These are phyloP conservation scores for Ectobius pallidus DNA, from an alignment of 2,888 invertebrate genomes.

Conservation along the genomic window DNA sequence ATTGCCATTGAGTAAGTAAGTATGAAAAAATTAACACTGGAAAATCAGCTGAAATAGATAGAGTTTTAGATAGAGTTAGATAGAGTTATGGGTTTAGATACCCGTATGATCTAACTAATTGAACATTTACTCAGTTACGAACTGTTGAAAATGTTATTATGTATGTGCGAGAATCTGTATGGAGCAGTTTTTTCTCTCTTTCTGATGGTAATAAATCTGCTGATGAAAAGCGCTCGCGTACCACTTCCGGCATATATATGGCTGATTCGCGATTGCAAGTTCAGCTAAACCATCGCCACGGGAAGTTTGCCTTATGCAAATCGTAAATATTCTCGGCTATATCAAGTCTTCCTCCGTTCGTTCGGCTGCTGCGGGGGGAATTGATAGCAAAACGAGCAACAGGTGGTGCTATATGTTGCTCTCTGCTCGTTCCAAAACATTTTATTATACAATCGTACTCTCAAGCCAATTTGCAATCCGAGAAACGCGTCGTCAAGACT, in stretches of 20 bases:
- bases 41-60: no score
- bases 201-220: neutral
- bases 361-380: neutral
- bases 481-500: no score
- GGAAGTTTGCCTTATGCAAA: conserved; percentile 8
- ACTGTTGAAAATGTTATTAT: no score
- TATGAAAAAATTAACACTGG: no score
- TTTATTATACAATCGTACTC: conserved; percentile 4
- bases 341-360: conserved; percentile 20
- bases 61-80: no score
- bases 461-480: no score
- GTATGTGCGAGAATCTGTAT: no score
- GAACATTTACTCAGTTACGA: no score
- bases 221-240: neutral
- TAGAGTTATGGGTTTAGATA: no score
- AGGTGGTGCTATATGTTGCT: conserved; percentile 20
- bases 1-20: no score
- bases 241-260: neutral
- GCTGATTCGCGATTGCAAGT: neutral
- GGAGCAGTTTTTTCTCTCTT: no score
- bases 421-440: neutral
- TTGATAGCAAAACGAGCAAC: conserved; percentile 17
- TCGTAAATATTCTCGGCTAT: conserved; percentile 27
- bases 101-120: no score
- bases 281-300: neutral